phyloP scores from a whole-genome alignment of 2,113 vertebrate species.

The Mirza zaza region DNA sequence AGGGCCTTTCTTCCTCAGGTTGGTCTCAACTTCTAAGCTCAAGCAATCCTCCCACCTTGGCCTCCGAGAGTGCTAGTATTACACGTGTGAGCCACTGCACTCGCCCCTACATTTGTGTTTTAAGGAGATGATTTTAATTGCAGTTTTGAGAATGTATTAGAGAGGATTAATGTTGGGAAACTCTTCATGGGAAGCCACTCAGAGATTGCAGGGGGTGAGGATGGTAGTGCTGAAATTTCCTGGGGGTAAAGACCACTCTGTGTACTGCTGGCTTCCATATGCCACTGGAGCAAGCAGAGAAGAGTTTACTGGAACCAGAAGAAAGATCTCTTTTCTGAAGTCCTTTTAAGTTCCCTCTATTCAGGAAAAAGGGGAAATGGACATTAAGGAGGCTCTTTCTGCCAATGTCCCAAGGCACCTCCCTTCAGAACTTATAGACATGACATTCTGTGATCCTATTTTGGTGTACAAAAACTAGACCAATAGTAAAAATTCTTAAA shows the following conservation, averaged over 20 bases:
- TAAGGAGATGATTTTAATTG: conserved; percentile 23
- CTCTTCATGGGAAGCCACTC: background rate
- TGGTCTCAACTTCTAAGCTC: too few species aligned
- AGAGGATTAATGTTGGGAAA: background rate
- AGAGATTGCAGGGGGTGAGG: background rate
- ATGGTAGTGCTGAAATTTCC: background rate
- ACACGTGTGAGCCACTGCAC: too few species aligned
- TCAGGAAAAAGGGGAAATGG: background rate
- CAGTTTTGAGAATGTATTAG: conserved; percentile 22
- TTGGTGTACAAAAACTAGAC: background rate
- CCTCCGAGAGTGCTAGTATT: too few species aligned
- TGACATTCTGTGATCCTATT: background rate
- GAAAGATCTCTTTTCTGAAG: background rate
- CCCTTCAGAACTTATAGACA: background rate
- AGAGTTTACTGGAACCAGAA: background rate
- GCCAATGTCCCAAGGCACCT: background rate
- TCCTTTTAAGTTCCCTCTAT: background rate
- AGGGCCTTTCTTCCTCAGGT: too few species aligned
- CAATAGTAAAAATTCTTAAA: background rate
- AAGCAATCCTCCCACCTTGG: too few species aligned
- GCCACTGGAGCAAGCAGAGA: background rate
- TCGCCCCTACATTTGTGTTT: background rate
- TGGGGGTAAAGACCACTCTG: background rate
- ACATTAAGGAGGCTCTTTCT: background rate
- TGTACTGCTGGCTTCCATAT: background rate